Percentiles rank a stretch among this genome's conserved stretches.
phyloP scores from a whole-genome alignment of 64 coral and sea anemone species.

The Catalaphyllia jardinei region DNA sequence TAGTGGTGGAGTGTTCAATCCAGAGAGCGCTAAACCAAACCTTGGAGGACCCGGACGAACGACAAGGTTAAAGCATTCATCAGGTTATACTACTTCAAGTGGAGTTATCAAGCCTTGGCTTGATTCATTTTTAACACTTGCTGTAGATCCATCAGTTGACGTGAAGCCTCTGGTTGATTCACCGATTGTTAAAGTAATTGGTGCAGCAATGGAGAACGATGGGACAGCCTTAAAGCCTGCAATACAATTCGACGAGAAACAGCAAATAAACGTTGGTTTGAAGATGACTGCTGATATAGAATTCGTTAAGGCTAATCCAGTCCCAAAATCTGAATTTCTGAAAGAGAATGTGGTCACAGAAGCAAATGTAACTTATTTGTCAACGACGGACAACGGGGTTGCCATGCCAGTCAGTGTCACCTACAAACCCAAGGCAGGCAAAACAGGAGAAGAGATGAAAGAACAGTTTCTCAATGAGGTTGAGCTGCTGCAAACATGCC shows the following conservation, averaged over 20 bases:
- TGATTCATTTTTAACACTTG: neutral
- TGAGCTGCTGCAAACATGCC: conserved; percentile 23
- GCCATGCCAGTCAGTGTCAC: conserved; percentile 48
- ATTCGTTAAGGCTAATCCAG: conserved; percentile 59
- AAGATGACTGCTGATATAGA: neutral
- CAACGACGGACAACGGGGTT: conserved; percentile 49
- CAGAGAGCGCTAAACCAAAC: conserved; percentile 47
- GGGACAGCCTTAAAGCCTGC: too few relatives aligned
- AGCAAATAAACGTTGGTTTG: too few relatives aligned
- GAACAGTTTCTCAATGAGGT: conserved; percentile 55
- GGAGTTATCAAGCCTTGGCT: conserved; percentile 4
- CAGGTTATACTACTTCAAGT: neutral
- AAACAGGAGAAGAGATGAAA: conserved; percentile 67
- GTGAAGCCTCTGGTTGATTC: neutral
- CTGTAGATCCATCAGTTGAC: neutral
- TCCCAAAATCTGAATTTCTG: conserved; percentile 53
- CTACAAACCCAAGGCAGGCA: conserved; percentile 55
- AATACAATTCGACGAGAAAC: neutral
- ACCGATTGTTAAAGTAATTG: too few relatives aligned
- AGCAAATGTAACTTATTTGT: conserved; percentile 66
- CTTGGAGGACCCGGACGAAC: too few relatives aligned
- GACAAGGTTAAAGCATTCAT: too few relatives aligned
- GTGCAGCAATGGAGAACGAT: too few relatives aligned
- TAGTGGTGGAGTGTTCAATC: conserved; percentile 57
- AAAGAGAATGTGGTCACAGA: conserved; percentile 65